Evolutionary conservation across 2,888 invertebrate genomes (phyloP).

Genomic region (Drosophila kokeensis): DNA sequence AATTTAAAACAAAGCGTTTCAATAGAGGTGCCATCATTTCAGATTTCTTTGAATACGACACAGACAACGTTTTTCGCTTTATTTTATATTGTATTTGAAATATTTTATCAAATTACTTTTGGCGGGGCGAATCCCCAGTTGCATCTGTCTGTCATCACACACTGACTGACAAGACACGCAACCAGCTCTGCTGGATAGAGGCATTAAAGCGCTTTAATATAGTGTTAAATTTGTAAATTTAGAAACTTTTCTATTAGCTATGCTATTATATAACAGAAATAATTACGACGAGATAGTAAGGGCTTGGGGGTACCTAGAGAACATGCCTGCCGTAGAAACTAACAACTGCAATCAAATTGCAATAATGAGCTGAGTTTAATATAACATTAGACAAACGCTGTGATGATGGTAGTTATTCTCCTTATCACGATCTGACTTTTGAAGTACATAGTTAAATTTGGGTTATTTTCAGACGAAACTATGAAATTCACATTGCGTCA

Average conservation of each 20-base stretch:
- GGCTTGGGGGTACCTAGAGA: neutral
- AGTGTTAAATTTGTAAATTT: conserved; percentile 10
- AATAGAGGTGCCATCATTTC: conserved; percentile 9
- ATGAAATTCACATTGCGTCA: conserved; percentile 45
- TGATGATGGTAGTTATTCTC: conserved; percentile 10
- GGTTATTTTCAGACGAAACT: conserved; percentile 21
- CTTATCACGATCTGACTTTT: conserved; percentile 51
- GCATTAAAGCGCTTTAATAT: neutral
- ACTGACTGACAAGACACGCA: neutral
- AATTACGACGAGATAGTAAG: neutral
- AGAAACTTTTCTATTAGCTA: neutral
- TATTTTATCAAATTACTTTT: neutral
- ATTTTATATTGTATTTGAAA: neutral
- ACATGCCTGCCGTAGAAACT: neutral
- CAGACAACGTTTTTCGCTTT: neutral
- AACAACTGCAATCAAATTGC: conserved; percentile 3
- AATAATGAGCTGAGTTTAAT: conserved; percentile 5
- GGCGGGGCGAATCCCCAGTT: neutral
- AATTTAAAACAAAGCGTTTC: conserved; percentile 22
- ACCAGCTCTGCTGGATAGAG: neutral
- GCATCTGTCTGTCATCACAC: neutral
- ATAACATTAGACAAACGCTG: conserved; percentile 15
- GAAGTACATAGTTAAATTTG: conserved; percentile 27
- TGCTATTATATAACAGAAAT: neutral
- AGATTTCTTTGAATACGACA: conserved; percentile 1